These are phyloP conservation scores for Rhinophrynus dorsalis DNA, from an alignment of 2,797 vertebrate genomes.

Conservation along the genomic window DNA sequence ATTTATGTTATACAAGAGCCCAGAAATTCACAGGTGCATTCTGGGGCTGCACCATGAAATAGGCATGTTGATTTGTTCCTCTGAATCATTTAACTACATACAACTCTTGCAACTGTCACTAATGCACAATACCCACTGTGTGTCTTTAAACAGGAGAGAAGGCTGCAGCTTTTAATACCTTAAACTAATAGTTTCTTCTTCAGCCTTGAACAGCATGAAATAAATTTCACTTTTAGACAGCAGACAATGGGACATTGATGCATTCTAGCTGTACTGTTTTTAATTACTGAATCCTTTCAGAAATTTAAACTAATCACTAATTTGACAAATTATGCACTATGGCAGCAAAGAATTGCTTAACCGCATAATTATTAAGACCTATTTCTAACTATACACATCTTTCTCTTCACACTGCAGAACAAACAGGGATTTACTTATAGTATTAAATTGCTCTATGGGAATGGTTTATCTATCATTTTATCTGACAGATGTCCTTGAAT, in stretches of 20 bases:
- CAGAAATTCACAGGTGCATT: no score
- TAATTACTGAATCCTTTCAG: not conserved
- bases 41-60: no score
- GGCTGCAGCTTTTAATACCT: not conserved
- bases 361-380: not conserved
- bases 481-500: no score
- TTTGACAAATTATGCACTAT: not conserved
- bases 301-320: not conserved
- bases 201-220: not conserved
- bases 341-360: not conserved
- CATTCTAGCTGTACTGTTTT: not conserved
- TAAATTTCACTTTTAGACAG: not conserved
- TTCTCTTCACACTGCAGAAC: no score
- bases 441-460: no score
- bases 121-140: not conserved
- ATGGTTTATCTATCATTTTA: no score
- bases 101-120: not conserved
- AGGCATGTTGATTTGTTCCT: no score
- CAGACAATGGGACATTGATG: conserved; percentile 4
- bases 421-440: no score
- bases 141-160: not conserved
- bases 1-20: no score
- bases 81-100: not conserved
- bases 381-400: not conserved
- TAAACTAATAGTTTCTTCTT: not conserved